Evolutionary conservation across 2,888 invertebrate species (phyloP), one percentile per base, ranked within the genome.

Genomic region (Rambutsinella grinnellia): DNA sequence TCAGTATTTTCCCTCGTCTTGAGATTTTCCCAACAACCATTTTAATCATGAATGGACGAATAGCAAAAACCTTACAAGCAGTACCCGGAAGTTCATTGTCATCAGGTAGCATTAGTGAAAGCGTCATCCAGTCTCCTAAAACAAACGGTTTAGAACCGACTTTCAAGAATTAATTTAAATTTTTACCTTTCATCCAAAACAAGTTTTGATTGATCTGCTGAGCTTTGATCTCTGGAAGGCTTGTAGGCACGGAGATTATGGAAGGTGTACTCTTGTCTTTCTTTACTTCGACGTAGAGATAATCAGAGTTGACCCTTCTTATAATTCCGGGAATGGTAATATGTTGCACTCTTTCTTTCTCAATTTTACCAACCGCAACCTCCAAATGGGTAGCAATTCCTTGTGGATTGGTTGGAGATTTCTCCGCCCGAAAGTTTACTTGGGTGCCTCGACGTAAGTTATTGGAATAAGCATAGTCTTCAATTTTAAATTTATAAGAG

Each of bases 351-450:
- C 51, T 36, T 46, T 79, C 71, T 23, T 74, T 75, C 21, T n/a
- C 61, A 26, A 46, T 36, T 26, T 79, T 69, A 8, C 47, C 56
- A 13, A 62, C 46, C 6, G 74, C 58, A 2, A 71, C 51, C 15
- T 58, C 21, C 36, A 36, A 36, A 13, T 36, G 6, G 6, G 5
- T 36, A 0, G 80, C 80, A 2, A 19, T 44, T 80, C 80, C 79
- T 10, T 58, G 62, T 15, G 62, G 46, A 26, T n/a, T n/a, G 0
- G 36, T 28, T n/a, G 10, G n/a, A 21, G 36, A 49, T 13, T 61
- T 56, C 19, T 72, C 61, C 10, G 79, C 82, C 23, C 70, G 66
- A 61, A 76, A 83, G 15, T 75, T 70, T 0, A 83, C 81, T 27
- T 62, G 66, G 26, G 21, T 54, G 2, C 79, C 75, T 27, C 61